These are phyloP conservation scores for Pseudolycoriella hygida DNA, from an alignment of 2,888 invertebrate genomes.

Conservation along the genomic window DNA sequence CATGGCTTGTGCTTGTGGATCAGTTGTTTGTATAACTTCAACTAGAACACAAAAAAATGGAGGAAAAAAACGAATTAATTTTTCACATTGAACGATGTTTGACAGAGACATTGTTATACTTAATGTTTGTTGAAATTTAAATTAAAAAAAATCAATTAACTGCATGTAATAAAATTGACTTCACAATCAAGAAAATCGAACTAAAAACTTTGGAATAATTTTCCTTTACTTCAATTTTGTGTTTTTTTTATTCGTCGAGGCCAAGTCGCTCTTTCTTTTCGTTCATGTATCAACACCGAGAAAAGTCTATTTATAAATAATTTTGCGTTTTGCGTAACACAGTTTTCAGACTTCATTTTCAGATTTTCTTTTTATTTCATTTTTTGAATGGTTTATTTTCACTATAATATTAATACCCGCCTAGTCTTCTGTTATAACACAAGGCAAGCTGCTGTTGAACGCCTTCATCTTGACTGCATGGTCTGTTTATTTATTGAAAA, in stretches of 20 bases:
- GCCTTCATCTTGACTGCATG: too few species aligned
- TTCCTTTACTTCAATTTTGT: background rate
- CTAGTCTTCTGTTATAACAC: too few species aligned
- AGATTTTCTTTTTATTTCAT: background rate
- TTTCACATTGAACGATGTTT: too few species aligned
- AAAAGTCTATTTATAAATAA: slow-evolving; percentile 10
- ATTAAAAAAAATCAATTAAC: background rate
- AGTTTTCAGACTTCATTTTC: background rate
- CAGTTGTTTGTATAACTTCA: slow-evolving; percentile 49
- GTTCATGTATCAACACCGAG: background rate
- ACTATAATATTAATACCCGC: too few species aligned
- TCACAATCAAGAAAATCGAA: background rate
- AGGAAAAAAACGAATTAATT: too few species aligned
- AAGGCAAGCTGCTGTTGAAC: too few species aligned
- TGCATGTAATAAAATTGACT: background rate
- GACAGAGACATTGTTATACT: background rate
- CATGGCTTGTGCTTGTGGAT: slow-evolving; percentile 29
- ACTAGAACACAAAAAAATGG: slow-evolving; percentile 31
- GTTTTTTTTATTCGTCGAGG: background rate
- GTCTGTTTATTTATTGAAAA: too few species aligned
- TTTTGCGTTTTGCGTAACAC: slow-evolving; percentile 11
- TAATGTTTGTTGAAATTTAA: background rate
- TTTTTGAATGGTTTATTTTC: background rate
- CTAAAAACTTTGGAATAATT: background rate
- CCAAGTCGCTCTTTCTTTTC: background rate